These are phyloP conservation scores for Sturnira hondurensis DNA, from an alignment of 2,113 vertebrate species.

Conservation along the genomic window DNA sequence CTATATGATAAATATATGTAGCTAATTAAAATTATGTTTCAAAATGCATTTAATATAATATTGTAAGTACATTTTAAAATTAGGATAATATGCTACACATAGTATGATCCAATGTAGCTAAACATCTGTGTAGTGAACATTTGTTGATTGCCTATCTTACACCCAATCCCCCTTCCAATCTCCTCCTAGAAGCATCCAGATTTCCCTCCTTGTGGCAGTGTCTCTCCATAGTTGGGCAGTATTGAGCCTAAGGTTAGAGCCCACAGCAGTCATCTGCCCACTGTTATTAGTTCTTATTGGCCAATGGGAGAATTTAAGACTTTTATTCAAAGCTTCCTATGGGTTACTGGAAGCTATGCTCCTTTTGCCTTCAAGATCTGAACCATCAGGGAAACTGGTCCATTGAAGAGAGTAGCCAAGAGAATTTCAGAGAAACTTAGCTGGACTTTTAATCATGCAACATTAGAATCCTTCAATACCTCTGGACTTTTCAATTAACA, in stretches of 20 bases:
- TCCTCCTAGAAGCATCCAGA: neutral
- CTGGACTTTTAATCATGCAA: neutral
- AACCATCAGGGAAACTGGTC: neutral
- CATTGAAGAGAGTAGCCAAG: neutral
- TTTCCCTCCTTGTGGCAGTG: neutral
- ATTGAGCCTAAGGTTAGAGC: neutral
- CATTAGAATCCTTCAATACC: neutral
- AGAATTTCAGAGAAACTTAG: neutral
- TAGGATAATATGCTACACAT: neutral
- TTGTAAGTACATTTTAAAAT: neutral
- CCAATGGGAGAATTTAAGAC: neutral
- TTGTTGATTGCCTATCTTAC: neutral
- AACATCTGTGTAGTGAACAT: neutral
- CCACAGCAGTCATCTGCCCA: neutral
- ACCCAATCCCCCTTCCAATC: neutral
- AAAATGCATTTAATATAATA: neutral
- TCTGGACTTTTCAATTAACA: neutral
- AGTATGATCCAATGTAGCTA: neutral
- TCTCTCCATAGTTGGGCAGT: neutral
- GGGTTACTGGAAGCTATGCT: neutral
- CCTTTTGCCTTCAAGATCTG: neutral
- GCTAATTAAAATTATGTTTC: conserved; percentile 25
- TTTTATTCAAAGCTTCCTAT: neutral
- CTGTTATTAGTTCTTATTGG: neutral
- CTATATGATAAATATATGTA: neutral